Evolutionary conservation across 2,797 vertebrate genomes (phyloP).

Genomic region (Chanos chanos): DNA sequence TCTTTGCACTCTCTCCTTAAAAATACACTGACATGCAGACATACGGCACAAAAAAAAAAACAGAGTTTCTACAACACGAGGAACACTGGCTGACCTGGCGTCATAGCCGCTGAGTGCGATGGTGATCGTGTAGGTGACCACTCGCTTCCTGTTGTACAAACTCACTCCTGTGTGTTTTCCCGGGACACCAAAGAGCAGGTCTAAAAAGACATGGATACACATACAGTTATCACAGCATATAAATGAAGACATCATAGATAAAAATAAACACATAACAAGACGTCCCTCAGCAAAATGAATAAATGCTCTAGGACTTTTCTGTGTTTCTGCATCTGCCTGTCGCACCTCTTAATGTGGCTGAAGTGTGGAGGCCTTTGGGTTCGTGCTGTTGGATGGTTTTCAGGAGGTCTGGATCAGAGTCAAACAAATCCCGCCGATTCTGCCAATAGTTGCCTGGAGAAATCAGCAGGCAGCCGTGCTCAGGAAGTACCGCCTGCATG

Average conservation of each 20-base stretch:
- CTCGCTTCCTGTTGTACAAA: slow-evolving; percentile 80
- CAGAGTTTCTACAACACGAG: neutral
- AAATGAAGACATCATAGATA: too few relatives aligned
- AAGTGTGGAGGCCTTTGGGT: slow-evolving; percentile 93
- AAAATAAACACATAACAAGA: too few relatives aligned
- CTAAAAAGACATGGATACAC: too few relatives aligned
- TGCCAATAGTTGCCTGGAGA: slow-evolving; percentile 98
- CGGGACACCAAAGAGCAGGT: slow-evolving; percentile 89
- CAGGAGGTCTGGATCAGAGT: slow-evolving; percentile 86
- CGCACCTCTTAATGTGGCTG: slow-evolving; percentile 91
- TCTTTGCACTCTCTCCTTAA: neutral
- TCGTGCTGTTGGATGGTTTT: slow-evolving; percentile 94
- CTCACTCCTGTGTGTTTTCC: slow-evolving; percentile 88
- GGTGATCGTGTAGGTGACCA: slow-evolving; percentile 89
- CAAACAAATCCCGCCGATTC: slow-evolving; percentile 87
- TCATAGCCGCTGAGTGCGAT: slow-evolving; percentile 87
- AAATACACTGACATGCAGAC: neutral
- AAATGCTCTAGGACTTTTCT: neutral
- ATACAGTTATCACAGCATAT: neutral
- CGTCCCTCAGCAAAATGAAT: too few relatives aligned
- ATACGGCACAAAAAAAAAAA: neutral
- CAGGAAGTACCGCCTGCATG: slow-evolving; percentile 84
- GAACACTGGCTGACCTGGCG: slow-evolving; percentile 69
- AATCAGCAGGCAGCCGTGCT: slow-evolving; percentile 90
- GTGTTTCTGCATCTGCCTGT: too few relatives aligned